These are phyloP conservation scores for Ailuropoda melanoleuca DNA, from an alignment of 2,113 vertebrate species.

Conservation along the genomic window DNA sequence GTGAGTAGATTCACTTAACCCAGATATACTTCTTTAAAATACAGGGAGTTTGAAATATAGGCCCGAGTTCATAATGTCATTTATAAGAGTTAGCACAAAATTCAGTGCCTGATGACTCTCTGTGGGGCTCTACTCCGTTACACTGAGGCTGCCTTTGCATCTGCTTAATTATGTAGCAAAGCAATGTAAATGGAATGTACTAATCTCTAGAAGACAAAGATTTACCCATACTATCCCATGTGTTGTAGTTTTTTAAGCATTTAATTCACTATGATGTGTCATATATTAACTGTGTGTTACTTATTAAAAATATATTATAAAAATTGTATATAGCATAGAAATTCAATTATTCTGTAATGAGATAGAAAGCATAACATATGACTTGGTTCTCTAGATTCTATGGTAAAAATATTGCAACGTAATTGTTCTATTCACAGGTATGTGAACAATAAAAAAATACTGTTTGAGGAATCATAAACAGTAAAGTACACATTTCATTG, in stretches of 20 bases:
- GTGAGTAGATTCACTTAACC: background rate
- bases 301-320: background rate
- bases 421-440: background rate
- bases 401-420: background rate
- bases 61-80: background rate
- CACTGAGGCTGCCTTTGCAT: background rate
- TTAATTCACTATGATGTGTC: background rate
- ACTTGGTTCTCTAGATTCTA: background rate
- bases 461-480: background rate
- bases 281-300: background rate
- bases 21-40: background rate
- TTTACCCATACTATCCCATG: background rate
- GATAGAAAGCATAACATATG: background rate
- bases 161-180: background rate
- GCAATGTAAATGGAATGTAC: background rate
- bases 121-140: background rate
- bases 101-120: background rate
- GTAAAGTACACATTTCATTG: background rate
- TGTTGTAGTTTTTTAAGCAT: background rate
- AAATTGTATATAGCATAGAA: background rate
- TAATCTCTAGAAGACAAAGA: background rate
- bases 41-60: conserved; percentile 14
- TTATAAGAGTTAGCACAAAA: conserved; percentile 26
- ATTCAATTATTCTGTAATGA: background rate
- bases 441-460: background rate